A percentile compares a stretch with the other conserved stretches of the same genome.
Evolutionary conservation across 2,113 vertebrate species (phyloP).

Genomic region (Zeus faber): DNA sequence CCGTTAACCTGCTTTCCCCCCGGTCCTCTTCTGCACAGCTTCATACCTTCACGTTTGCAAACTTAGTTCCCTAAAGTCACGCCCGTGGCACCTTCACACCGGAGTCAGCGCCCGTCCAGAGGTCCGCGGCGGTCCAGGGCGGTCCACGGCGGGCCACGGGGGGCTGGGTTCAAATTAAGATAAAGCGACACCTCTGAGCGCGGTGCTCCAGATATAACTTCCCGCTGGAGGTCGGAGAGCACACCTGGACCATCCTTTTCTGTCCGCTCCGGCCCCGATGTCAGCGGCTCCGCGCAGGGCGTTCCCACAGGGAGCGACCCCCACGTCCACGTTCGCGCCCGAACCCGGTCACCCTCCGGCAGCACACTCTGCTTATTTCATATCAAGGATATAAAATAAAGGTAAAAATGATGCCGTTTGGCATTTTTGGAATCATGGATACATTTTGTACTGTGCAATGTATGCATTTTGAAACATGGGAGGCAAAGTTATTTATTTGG

Average conservation of each 20-base stretch:
- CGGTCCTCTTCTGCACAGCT: slow-evolving; percentile 45
- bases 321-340: too few relatives aligned
- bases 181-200: slow-evolving; percentile 59
- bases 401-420: too few relatives aligned
- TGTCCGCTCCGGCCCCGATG: slow-evolving; percentile 53
- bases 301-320: slow-evolving; percentile 55
- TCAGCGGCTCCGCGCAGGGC: slow-evolving; percentile 49
- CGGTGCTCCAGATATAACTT: slow-evolving; percentile 59
- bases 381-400: too few relatives aligned
- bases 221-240: slow-evolving; percentile 44
- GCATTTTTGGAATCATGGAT: too few relatives aligned
- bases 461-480: too few relatives aligned
- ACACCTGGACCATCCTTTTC: slow-evolving; percentile 70
- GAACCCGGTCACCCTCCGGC: too few relatives aligned
- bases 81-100: slow-evolving; percentile 31
- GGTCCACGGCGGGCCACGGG: slow-evolving; percentile 43
- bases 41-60: slow-evolving; percentile 38
- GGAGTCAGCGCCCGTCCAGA: slow-evolving; percentile 34
- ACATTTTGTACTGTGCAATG: too few relatives aligned
- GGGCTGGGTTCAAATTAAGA: slow-evolving; percentile 70
- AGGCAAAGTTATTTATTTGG: too few relatives aligned
- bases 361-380: too few relatives aligned
- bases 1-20: slow-evolving; percentile 36
- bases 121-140: not conserved
- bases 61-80: slow-evolving; percentile 14